A percentile compares a stretch with the other conserved stretches of the same genome.
These are phyloP conservation scores for Hepsetus odoe DNA, from an alignment of 2,113 vertebrate genomes.

Conservation along the genomic window DNA sequence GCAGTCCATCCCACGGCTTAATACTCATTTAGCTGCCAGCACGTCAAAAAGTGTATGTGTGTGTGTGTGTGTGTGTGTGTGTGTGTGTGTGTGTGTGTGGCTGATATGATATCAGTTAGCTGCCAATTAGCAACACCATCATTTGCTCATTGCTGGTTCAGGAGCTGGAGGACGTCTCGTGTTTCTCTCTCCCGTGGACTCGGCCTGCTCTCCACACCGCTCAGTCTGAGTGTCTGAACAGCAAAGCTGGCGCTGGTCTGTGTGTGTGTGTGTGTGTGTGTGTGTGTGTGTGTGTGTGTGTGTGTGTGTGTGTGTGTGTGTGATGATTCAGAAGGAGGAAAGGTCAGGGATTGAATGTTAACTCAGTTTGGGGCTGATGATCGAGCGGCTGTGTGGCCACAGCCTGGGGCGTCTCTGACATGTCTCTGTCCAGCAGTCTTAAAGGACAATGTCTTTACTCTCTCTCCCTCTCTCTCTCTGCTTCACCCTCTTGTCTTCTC, in stretches of 20 bases:
- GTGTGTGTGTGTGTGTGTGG: background rate
- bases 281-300: background rate
- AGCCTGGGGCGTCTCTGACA: constrained; percentile 10
- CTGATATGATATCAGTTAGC: background rate
- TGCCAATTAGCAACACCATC: background rate
- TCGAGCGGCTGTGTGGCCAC: background rate
- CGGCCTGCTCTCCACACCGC: background rate
- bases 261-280: constrained; percentile 3
- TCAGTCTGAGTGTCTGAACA: too few relatives aligned
- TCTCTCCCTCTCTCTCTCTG: background rate
- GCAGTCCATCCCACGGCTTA: background rate
- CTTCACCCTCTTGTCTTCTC: constrained; percentile 43
- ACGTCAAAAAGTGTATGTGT: background rate
- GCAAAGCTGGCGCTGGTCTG: background rate
- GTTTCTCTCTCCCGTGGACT: background rate
- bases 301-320: constrained; percentile 5
- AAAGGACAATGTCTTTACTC: background rate
- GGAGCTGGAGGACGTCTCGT: background rate
- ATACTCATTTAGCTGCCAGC: background rate
- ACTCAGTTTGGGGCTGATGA: constrained; percentile 26
- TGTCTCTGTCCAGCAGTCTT: constrained; percentile 3
- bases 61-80: background rate
- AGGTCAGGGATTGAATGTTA: constrained; percentile 32
- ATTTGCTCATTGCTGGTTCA: background rate
- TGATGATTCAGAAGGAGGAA: constrained; percentile 29